Evolutionary conservation across 1,140 invertebrate genomes (phyloP).

Genomic region (Lasioglossum baleicum): DNA sequence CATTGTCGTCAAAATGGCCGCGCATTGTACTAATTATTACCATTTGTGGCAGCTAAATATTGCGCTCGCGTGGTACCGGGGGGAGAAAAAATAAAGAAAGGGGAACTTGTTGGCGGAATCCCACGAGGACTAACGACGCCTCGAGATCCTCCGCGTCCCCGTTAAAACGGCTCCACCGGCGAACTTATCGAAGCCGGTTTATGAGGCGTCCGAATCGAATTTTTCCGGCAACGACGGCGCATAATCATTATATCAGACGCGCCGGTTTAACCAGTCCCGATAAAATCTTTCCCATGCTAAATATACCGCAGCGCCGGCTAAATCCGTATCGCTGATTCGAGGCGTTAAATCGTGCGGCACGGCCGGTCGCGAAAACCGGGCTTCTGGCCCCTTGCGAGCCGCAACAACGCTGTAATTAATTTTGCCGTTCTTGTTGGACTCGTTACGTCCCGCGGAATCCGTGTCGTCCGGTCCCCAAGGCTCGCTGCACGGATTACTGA

Average conservation of each 20-base stretch:
- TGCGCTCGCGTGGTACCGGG: background rate
- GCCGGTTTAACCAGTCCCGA: slow-evolving; percentile 73
- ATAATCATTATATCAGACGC: slow-evolving; percentile 73
- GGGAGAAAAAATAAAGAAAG: slow-evolving; percentile 3
- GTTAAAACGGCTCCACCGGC: slow-evolving; percentile 63
- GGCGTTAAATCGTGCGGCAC: slow-evolving; percentile 46
- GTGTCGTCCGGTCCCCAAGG: background rate
- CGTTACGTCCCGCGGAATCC: slow-evolving; percentile 6
- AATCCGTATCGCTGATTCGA: slow-evolving; percentile 68
- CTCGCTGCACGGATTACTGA: background rate
- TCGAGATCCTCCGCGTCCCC: slow-evolving; percentile 57
- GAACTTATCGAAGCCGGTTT: slow-evolving; percentile 70
- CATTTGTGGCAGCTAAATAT: background rate
- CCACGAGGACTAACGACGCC: slow-evolving; percentile 46
- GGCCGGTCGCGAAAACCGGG: slow-evolving; percentile 29
- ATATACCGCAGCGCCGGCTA: slow-evolving; percentile 68
- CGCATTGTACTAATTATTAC: background rate
- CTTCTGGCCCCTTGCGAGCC: background rate
- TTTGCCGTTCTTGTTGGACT: slow-evolving; percentile 9
- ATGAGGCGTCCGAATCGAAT: slow-evolving; percentile 68
- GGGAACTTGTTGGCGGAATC: slow-evolving; percentile 38
- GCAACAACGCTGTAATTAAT: slow-evolving; percentile 10
- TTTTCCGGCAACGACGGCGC: slow-evolving; percentile 57
- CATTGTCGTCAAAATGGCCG: background rate
- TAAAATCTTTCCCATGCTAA: slow-evolving; percentile 73